Percentiles rank a stretch among this genome's conserved stretches.
These are phyloP conservation scores for Marronus borbonicus DNA, from an alignment of 2,888 invertebrate species.

Conservation along the genomic window DNA sequence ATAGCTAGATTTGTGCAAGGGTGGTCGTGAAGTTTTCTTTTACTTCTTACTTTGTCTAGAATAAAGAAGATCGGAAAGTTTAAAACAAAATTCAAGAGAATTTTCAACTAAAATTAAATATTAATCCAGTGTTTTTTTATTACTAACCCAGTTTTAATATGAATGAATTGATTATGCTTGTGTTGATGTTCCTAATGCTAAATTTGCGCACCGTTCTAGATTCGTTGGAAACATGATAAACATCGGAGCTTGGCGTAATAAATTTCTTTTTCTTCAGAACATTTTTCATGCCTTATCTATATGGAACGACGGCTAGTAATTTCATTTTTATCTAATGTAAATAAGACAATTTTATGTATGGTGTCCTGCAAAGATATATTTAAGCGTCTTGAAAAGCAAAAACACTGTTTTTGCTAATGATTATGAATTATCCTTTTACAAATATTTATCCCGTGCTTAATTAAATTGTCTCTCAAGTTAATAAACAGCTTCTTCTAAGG, in stretches of 20 bases:
- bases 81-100: no score
- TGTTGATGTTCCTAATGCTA: neutral
- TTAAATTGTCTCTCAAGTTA: no score
- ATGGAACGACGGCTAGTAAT: neutral
- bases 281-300: slow-evolving; percentile 5
- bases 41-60: neutral
- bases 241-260: neutral
- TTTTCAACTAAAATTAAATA: no score
- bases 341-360: neutral
- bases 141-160: neutral
- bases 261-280: neutral
- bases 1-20: neutral
- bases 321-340: slow-evolving; percentile 8
- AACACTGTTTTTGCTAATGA: no score
- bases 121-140: neutral
- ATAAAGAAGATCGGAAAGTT: no score
- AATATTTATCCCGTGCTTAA: no score
- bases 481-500: no score
- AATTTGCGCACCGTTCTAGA: neutral
- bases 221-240: neutral
- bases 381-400: no score
- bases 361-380: no score
- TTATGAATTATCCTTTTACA: no score
- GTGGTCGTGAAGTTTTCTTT: neutral
- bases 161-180: neutral